Evolutionary conservation across 2,113 vertebrate species (phyloP), one percentile per base, ranked within the genome.

Genomic region (Peromyscus leucopus): DNA sequence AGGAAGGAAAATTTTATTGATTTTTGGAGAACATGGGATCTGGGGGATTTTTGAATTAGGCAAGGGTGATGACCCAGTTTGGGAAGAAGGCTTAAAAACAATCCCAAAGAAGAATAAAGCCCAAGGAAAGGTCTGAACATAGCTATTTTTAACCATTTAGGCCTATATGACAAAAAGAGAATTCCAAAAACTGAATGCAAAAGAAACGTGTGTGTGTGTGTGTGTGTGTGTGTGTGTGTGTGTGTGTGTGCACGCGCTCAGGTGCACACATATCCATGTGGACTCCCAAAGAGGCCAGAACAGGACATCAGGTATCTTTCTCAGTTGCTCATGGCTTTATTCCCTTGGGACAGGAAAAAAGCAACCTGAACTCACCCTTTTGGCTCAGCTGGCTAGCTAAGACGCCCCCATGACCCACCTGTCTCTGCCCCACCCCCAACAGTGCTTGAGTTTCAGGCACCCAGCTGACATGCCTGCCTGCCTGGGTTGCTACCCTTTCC

Each of bases 141-240:
- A 97, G 98, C 98, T 98, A 98, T 98, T 98, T 98, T 98, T 98
- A 98, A 98, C 97, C 97, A 98, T 98, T 97, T 91, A 94, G 96
- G 97, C 97, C 97, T 97, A 76, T 2, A n/a, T 3, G 89, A 97
- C 97, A 97, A 93, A 97, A 97, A 97, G 86, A 90, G 96, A 98
- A 98, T 98, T 96, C 94, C 98, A 97, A 98, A 98, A 98, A 97
- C 89, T 93, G 89, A 80, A 93, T 63, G 94, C 86, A 98, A 96
- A 97, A 97, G 89, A 97, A 84, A 95, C 2, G 59, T 3, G 33
- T 6, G 33, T 12, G 33, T 28, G 13, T 78, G 75, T 78, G 42
- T 78, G 21, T 78, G 75, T 46, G 48, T 55, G 48, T 31, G 31
- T 55, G 78, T 33, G 48, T 42, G 72, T 75, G n/a, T 42, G 72